Evolutionary conservation across 2,797 vertebrate species (phyloP).

Genomic region (Erithacus rubecula): DNA sequence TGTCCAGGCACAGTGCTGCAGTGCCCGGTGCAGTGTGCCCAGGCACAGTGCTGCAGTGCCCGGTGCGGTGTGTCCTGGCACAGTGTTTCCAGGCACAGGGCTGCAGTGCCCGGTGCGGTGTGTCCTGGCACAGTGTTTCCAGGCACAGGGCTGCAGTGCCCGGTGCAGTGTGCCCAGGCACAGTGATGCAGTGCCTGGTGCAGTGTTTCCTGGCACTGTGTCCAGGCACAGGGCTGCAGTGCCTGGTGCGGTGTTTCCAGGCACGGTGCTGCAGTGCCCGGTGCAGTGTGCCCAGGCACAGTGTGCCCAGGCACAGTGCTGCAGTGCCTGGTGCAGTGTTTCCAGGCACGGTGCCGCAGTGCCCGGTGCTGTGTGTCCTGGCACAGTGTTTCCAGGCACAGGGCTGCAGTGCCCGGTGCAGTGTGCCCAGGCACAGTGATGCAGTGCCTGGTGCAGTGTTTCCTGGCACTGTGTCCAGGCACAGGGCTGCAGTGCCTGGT

Average conservation of each 20-base stretch:
- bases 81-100: no score
- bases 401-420: rapidly evolving
- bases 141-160: rapidly evolving
- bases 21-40: not conserved
- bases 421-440: rapidly evolving
- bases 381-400: rapidly evolving
- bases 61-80: no score
- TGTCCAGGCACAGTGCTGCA: rapidly evolving
- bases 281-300: no score
- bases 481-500: rapidly evolving
- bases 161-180: no score
- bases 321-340: rapidly evolving
- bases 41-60: no score
- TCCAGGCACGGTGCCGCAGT: rapidly evolving
- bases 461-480: no score
- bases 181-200: rapidly evolving
- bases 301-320: no score
- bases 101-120: rapidly evolving
- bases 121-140: no score
- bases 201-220: no score
- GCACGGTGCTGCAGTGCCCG: no score
- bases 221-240: rapidly evolving
- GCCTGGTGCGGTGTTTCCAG: rapidly evolving
- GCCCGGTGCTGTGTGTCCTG: rapidly evolving
- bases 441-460: rapidly evolving